Base-by-base conservation (phyloP, 2,113 vertebrate genomes). In the Cepphus grylle region DNA sequence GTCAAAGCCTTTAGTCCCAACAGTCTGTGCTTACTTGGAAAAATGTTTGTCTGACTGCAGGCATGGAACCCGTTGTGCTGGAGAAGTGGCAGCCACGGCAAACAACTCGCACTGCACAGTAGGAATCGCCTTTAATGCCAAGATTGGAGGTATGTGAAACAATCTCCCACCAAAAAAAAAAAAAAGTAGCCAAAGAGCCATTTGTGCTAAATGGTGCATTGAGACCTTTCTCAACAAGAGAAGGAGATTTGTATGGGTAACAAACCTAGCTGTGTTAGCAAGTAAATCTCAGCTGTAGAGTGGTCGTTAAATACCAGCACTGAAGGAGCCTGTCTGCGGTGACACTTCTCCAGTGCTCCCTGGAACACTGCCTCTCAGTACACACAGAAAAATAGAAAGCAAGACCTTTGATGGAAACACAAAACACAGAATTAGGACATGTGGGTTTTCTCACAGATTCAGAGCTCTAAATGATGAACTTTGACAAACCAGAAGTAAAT, bases 101-200 rank as follows among this genome's bases (percentile, higher is more conserved):
- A 99, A 99, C 98, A 99, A 99, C 98, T 99, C 99, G 38, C 99
- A 99, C 91, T 99, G 99, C 98, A 99, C 99, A 81, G 99, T 99
- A 81, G 99, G 99, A 97, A 99, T 99, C 61, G 99, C 99, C 96
- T 99, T 99, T 97, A 99, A 99, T 58, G 99, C 99, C 97, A 99
- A 97, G 98, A 99, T 99, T 80, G 99, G 99, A 98, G 99, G 99
- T 99, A 98, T 97, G 98, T 96, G 67, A 93, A 95, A 81, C 85
- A 94, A 40, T 95, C 58, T 84, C n/a, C 43, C n/a, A 19, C 47
- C 6, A 45, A 49, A 36, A 38, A 27, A 38, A 65, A 72, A 82
- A 66, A 81, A 59, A 59, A n/a, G 43, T 18, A 74, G 81, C 27
- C 29, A 79, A 81, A 80, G 62, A 85, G 55, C 38, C 26, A 21